These are phyloP conservation scores for Brachionichthys hirsutus DNA, from an alignment of 2,113 vertebrate species.

Conservation along the genomic window DNA sequence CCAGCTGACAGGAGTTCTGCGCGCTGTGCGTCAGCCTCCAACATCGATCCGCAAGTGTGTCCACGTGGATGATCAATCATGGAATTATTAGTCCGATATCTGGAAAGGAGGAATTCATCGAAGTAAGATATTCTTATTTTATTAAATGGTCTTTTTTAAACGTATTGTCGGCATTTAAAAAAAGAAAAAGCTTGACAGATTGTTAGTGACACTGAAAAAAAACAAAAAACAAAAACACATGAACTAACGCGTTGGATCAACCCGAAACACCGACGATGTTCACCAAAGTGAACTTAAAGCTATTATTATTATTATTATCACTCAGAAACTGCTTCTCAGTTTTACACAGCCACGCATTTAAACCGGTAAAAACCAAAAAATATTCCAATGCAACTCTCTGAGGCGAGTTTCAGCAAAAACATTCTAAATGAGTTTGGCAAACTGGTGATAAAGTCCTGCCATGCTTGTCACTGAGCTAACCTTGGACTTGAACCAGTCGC, in stretches of 20 bases:
- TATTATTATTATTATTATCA: too few relatives aligned
- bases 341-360: too few relatives aligned
- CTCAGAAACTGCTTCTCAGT: too few relatives aligned
- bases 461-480: constrained; percentile 20
- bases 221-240: too few relatives aligned
- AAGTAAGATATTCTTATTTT: constrained; percentile 36
- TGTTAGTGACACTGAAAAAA: too few relatives aligned
- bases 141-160: too few relatives aligned
- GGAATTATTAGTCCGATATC: constrained; percentile 68
- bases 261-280: too few relatives aligned
- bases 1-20: not conserved
- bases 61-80: constrained; percentile 34
- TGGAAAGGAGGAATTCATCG: constrained; percentile 58
- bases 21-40: not conserved
- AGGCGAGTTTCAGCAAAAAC: not conserved
- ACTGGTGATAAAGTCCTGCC: constrained; percentile 24
- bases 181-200: too few relatives aligned
- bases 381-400: not conserved
- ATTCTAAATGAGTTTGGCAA: not conserved
- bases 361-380: too few relatives aligned
- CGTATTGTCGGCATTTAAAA: not conserved
- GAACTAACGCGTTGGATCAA: too few relatives aligned
- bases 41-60: not conserved
- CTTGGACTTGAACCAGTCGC: constrained; percentile 62
- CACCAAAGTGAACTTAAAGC: too few relatives aligned